phyloP scores from a whole-genome alignment of 2,888 invertebrate genomes.

The Drosophila vallismaia region DNA sequence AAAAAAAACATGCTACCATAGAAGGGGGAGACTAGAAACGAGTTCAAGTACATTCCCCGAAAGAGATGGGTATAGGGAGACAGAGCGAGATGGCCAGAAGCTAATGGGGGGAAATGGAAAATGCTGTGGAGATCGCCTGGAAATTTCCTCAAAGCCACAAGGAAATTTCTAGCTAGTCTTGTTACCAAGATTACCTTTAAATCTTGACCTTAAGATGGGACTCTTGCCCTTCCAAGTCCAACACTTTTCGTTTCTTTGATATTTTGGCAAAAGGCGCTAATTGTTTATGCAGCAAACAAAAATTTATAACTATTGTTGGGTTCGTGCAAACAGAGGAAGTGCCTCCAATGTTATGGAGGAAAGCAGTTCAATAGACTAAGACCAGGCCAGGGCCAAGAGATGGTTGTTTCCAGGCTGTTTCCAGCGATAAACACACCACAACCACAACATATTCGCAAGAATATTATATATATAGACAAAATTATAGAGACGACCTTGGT shows the following conservation, averaged over 20 bases:
- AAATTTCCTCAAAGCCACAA: slow-evolving; percentile 29
- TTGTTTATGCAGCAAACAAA: slow-evolving; percentile 27
- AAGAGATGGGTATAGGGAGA: slow-evolving; percentile 20
- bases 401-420: slow-evolving; percentile 19
- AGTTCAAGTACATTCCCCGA: slow-evolving; percentile 36
- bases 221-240: neutral
- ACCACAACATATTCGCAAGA: slow-evolving; percentile 9
- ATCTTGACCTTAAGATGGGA: neutral
- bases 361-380: slow-evolving; percentile 42
- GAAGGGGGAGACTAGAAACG: slow-evolving; percentile 23
- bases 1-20: slow-evolving; percentile 5
- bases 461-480: slow-evolving; percentile 14
- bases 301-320: slow-evolving; percentile 16
- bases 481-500: slow-evolving; percentile 61
- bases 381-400: slow-evolving; percentile 48
- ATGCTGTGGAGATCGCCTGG: slow-evolving; percentile 24
- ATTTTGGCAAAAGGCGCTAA: slow-evolving; percentile 8
- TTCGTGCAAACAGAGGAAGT: slow-evolving; percentile 26
- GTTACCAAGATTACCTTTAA: neutral
- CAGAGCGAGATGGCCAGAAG: slow-evolving; percentile 1
- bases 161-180: neutral
- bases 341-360: slow-evolving; percentile 1
- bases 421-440: slow-evolving; percentile 23
- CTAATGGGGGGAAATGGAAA: slow-evolving; percentile 10
- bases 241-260: slow-evolving; percentile 17